A percentile compares a stretch with the other conserved stretches of the same genome.
Conservation (phyloP, 2,797 vertebrate species). For the Bradypodion ventrale region DNA sequence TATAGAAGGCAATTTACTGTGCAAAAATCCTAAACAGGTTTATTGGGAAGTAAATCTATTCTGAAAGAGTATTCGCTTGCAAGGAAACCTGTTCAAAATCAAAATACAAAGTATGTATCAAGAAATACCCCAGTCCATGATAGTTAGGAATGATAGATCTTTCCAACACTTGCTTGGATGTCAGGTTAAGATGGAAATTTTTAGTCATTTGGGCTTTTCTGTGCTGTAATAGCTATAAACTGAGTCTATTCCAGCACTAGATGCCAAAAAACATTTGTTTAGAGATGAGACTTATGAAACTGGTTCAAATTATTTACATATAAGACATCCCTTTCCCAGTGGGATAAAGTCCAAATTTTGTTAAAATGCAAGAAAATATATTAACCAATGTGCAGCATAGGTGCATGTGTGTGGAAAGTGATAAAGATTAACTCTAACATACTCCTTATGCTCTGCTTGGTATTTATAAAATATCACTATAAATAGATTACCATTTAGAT, state of each 20-base stretch:
- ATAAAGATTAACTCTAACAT: constrained; percentile 61
- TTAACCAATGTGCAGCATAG: not conserved
- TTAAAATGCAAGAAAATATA: constrained; percentile 51
- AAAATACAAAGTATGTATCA: not conserved
- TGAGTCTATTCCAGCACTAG: not conserved
- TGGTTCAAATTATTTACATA: not conserved
- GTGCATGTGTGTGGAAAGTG: not conserved
- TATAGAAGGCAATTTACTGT: not conserved
- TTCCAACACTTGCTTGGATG: not conserved
- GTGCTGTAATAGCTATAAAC: no score
- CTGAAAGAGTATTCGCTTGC: not conserved
- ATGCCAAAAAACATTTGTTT: not conserved
- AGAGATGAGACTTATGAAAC: not conserved
- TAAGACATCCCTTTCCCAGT: not conserved
- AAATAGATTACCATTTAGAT: constrained; percentile 57
- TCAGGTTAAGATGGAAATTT: not conserved
- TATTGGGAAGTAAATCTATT: not conserved
- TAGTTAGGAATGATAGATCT: not conserved
- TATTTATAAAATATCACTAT: constrained; percentile 67
- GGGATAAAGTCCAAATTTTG: constrained; percentile 33
- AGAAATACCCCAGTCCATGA: not conserved
- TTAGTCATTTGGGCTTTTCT: not conserved
- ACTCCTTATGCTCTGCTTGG: constrained; percentile 59
- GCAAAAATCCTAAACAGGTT: not conserved
- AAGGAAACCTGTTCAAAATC: not conserved